Evolutionary conservation across 1,140 invertebrate species (phyloP).

Genomic region (Drosophila prosaltans): DNA sequence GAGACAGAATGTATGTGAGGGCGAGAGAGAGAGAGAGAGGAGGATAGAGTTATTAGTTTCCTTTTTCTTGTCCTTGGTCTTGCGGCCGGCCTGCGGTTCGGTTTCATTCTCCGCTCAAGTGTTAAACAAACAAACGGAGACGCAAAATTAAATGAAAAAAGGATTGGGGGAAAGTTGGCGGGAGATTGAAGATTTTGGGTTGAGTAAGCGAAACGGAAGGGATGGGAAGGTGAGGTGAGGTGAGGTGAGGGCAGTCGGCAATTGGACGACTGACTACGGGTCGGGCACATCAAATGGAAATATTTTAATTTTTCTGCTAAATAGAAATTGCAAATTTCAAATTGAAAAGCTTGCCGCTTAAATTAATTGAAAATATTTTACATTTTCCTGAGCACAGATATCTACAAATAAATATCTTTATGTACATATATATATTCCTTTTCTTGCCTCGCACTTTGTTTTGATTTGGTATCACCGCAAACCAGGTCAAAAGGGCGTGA

Average conservation of each 20-base stretch:
- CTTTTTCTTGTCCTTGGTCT: conserved; percentile 1
- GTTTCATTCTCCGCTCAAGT: conserved; percentile 50
- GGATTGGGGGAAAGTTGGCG: conserved; percentile 31
- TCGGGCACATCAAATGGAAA: conserved; percentile 52
- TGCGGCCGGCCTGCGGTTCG: background rate
- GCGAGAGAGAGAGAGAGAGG: conserved; percentile 1
- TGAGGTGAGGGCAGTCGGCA: background rate
- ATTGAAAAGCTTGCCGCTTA: conserved; percentile 64
- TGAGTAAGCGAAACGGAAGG: background rate
- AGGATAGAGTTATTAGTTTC: conserved; percentile 71
- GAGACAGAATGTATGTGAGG: background rate
- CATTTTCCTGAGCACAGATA: conserved; percentile 46
- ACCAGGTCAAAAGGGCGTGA: conserved; percentile 16
- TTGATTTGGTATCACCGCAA: conserved; percentile 48
- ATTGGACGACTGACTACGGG: conserved; percentile 12
- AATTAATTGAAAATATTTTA: conserved; percentile 80
- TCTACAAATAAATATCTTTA: background rate
- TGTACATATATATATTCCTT: background rate
- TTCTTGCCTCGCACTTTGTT: conserved; percentile 44
- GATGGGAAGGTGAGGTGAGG: conserved; percentile 1
- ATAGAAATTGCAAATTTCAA: conserved; percentile 46
- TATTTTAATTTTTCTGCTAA: conserved; percentile 52
- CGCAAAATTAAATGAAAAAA: conserved; percentile 73
- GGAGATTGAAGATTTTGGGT: background rate
- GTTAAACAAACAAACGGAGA: conserved; percentile 72